A percentile compares a stretch with the other conserved stretches of the same genome.
These are phyloP conservation scores for Cepaea hortensis DNA, from an alignment of 2,888 invertebrate species.

Conservation along the genomic window DNA sequence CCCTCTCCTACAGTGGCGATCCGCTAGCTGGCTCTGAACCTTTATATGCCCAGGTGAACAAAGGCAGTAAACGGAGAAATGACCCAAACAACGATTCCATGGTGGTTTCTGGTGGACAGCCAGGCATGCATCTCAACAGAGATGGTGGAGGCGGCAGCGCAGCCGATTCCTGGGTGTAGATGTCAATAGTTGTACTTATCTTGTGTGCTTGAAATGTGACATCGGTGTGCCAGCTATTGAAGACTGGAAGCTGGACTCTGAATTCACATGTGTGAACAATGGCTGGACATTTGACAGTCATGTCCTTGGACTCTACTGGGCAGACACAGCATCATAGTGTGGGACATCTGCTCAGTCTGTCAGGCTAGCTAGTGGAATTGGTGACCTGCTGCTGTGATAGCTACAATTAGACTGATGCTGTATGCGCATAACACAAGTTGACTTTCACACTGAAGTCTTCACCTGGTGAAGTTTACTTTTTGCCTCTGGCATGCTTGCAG, in stretches of 20 bases:
- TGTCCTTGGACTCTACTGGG: too few species aligned
- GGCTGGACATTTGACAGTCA: neutral
- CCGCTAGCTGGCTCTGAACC: slow-evolving; percentile 58
- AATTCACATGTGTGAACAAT: neutral
- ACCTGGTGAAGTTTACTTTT: too few species aligned
- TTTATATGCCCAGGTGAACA: slow-evolving; percentile 73
- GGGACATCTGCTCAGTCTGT: too few species aligned
- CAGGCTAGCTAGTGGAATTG: too few species aligned
- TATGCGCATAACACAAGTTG: too few species aligned
- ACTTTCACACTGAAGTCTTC: too few species aligned
- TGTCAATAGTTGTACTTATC: neutral
- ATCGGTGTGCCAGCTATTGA: neutral
- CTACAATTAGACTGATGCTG: too few species aligned
- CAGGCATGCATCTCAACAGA: slow-evolving; percentile 55
- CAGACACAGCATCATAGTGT: too few species aligned
- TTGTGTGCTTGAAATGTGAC: slow-evolving; percentile 4
- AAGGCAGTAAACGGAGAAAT: slow-evolving; percentile 60
- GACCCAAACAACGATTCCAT: slow-evolving; percentile 55
- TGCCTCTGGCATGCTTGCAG: too few species aligned
- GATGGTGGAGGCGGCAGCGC: slow-evolving; percentile 58
- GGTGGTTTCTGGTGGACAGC: slow-evolving; percentile 47
- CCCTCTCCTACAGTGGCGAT: slow-evolving; percentile 10
- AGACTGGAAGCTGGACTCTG: neutral
- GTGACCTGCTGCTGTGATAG: too few species aligned
- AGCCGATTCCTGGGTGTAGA: slow-evolving; percentile 73